Conservation (phyloP, 2,797 vertebrate species). For the Sphaeramia orbicularis region DNA sequence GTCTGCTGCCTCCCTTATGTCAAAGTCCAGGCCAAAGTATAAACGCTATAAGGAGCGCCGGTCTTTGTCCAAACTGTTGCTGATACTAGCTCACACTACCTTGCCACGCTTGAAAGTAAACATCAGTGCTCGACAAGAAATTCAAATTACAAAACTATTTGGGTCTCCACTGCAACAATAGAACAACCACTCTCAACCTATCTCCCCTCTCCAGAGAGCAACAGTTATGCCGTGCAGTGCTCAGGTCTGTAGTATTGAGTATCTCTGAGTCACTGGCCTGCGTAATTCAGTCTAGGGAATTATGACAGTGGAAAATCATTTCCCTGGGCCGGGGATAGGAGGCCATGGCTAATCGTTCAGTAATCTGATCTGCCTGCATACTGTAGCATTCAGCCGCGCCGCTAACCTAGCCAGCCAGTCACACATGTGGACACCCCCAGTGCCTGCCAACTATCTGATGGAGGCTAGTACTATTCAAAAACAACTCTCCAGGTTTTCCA, state of each 20-base stretch:
- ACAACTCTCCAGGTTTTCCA: slow-evolving; percentile 81
- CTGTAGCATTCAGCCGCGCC: slow-evolving; percentile 73
- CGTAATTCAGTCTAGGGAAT: slow-evolving; percentile 83
- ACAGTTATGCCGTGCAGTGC: slow-evolving; percentile 62
- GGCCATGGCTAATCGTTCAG: slow-evolving; percentile 85
- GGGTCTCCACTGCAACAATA: slow-evolving; percentile 34
- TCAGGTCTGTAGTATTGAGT: slow-evolving; percentile 70
- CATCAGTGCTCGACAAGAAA: slow-evolving; percentile 15
- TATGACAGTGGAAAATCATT: slow-evolving; percentile 87
- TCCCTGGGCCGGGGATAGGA: slow-evolving; percentile 78
- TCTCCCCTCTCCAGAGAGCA: slow-evolving; percentile 63
- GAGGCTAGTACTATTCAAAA: slow-evolving; percentile 69
- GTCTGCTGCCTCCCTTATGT: slow-evolving; percentile 27
- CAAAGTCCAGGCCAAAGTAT: slow-evolving; percentile 3
- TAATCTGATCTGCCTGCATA: slow-evolving; percentile 85
- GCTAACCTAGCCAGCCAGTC: slow-evolving; percentile 72
- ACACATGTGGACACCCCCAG: slow-evolving; percentile 78
- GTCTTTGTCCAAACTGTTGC: slow-evolving; percentile 1
- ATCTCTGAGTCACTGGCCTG: slow-evolving; percentile 78
- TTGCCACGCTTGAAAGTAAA: neutral
- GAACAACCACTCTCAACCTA: slow-evolving; percentile 39
- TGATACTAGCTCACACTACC: slow-evolving; percentile 6
- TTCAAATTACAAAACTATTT: slow-evolving; percentile 47
- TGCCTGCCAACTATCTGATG: slow-evolving; percentile 77
- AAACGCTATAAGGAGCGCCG: slow-evolving; percentile 24